Percentiles rank a stretch among this genome's conserved stretches.
Conservation (phyloP, 1,140 invertebrate genomes). For the Pogonus chalceus region DNA sequence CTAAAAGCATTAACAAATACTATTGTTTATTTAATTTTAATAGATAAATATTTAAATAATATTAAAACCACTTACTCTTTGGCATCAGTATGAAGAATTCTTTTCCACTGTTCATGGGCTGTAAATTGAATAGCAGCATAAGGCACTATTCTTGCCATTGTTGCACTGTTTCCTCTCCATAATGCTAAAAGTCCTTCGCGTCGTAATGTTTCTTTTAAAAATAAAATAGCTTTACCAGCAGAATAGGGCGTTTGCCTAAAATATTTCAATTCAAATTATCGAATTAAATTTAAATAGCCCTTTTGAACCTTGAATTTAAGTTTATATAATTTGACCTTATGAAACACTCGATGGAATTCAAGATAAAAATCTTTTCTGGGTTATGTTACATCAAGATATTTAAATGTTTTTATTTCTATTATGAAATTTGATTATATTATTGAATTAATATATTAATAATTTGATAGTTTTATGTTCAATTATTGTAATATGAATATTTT, state of each 20-base stretch:
- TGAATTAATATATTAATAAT: too few relatives aligned
- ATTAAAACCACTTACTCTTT: conserved; percentile 50
- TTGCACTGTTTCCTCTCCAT: conserved; percentile 96
- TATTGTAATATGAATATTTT: conserved; percentile 16
- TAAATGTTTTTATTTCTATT: too few relatives aligned
- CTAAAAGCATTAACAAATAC: too few relatives aligned
- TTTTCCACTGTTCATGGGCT: conserved; percentile 93
- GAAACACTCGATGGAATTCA: too few relatives aligned
- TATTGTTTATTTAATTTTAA: too few relatives aligned
- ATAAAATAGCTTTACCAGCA: conserved; percentile 62
- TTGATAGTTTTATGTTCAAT: background rate
- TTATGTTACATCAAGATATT: too few relatives aligned
- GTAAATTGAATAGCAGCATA: conserved; percentile 97
- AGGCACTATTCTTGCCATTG: conserved; percentile 92
- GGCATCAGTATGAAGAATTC: conserved; percentile 57
- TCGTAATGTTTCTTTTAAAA: conserved; percentile 59
- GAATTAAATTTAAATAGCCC: too few relatives aligned
- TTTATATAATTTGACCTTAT: too few relatives aligned
- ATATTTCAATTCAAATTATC: conserved; percentile 7
- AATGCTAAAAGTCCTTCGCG: conserved; percentile 71
- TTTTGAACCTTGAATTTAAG: too few relatives aligned
- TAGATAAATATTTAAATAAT: too few relatives aligned
- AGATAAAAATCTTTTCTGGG: too few relatives aligned
- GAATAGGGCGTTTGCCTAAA: conserved; percentile 65
- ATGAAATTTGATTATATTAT: too few relatives aligned